A percentile compares a stretch with the other conserved stretches of the same genome.
These are phyloP conservation scores for Aldrovandia affinis DNA, from an alignment of 2,797 vertebrate genomes.

Conservation along the genomic window DNA sequence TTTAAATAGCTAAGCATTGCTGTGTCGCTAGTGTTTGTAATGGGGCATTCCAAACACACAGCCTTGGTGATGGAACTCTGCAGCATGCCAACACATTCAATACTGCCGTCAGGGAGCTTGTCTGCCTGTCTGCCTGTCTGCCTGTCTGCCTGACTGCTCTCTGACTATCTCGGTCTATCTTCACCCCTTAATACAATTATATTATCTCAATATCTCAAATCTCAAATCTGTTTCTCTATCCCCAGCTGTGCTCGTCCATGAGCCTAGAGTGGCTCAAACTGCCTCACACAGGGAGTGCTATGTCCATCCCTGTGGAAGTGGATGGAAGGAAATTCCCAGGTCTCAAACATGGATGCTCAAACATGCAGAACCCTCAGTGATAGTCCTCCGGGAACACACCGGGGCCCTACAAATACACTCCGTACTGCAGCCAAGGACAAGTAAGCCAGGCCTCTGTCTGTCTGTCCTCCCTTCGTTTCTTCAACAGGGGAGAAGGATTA, in stretches of 20 bases:
- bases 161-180: too few species aligned
- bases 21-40: too few species aligned
- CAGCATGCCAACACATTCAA: too few species aligned
- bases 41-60: too few species aligned
- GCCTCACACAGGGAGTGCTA: background rate
- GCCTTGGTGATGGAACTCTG: too few species aligned
- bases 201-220: too few species aligned
- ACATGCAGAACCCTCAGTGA: background rate
- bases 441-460: background rate
- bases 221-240: too few species aligned
- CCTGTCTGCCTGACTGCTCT: background rate
- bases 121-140: background rate
- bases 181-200: too few species aligned
- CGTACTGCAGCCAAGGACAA: background rate
- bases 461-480: background rate
- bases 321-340: background rate
- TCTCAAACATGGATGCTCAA: background rate
- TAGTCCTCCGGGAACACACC: background rate
- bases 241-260: too few species aligned
- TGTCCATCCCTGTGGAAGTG: background rate
- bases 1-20: too few species aligned
- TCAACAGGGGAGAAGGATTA: background rate
- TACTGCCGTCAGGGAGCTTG: too few species aligned
- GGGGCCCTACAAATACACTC: background rate
- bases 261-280: too few species aligned